Conservation (phyloP, 2,888 invertebrate genomes). For the Tiliacea citrago region DNA sequence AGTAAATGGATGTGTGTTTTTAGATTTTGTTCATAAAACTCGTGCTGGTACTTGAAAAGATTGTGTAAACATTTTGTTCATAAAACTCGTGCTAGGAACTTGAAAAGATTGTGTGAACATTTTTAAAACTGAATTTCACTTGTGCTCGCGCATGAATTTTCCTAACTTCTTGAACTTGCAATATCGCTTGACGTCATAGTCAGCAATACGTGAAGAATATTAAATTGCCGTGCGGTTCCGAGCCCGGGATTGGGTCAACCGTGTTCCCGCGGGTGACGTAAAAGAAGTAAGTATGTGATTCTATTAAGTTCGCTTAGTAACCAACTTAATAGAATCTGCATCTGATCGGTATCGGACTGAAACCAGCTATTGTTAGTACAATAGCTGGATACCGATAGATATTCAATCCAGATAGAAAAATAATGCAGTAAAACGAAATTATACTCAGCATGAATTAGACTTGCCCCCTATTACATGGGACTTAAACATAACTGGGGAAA, state of each 20-base stretch:
- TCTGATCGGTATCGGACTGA: no score
- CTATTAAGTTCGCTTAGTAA: constrained; percentile 4
- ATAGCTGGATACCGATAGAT: no score
- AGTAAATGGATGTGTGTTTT: constrained; percentile 3
- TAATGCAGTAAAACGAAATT: background rate
- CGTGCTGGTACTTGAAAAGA: constrained; percentile 2
- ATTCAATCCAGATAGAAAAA: background rate
- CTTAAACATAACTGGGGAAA: no score
- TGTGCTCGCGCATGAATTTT: constrained; percentile 41
- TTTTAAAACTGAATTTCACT: constrained; percentile 34
- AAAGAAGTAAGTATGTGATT: constrained; percentile 24
- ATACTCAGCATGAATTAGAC: background rate
- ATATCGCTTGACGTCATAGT: constrained; percentile 45
- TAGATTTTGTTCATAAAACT: background rate
- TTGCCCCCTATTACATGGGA: no score
- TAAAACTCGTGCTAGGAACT: background rate
- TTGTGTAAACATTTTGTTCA: constrained; percentile 30
- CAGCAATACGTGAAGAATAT: constrained; percentile 58
- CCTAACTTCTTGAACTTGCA: constrained; percentile 50
- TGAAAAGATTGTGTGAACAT: constrained; percentile 25
- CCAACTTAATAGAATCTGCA: no score
- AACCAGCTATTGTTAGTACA: no score
- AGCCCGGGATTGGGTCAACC: background rate
- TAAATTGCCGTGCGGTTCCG: constrained; percentile 44
- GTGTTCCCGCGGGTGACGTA: constrained; percentile 24